phyloP scores from a whole-genome alignment of 2,113 vertebrate genomes.

The Numenius arquata region DNA sequence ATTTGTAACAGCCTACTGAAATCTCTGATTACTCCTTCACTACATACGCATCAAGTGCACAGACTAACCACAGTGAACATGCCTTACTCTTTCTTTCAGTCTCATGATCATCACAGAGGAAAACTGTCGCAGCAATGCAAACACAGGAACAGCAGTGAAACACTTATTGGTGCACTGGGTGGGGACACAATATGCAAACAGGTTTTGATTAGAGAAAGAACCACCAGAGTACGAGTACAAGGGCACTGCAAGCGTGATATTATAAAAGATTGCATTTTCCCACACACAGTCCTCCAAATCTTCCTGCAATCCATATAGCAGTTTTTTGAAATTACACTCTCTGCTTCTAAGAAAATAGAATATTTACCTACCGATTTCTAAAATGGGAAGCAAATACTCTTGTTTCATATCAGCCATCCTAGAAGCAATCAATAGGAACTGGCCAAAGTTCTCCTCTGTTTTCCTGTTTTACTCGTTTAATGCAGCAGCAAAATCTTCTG shows the following conservation, averaged over 20 bases:
- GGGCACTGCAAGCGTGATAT: not conserved
- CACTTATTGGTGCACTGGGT: not conserved
- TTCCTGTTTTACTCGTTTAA: conserved; percentile 30
- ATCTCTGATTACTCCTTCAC: not conserved
- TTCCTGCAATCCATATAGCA: not conserved
- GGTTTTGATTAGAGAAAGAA: not conserved
- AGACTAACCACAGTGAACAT: not conserved
- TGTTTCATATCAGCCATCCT: conserved; percentile 41
- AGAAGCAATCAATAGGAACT: conserved; percentile 41
- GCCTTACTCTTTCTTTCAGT: not conserved
- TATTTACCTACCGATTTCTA: conserved; percentile 30
- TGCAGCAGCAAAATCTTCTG: conserved; percentile 32
- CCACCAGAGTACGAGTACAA: not conserved
- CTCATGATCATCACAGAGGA: not conserved
- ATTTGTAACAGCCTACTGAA: not conserved
- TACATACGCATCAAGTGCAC: not conserved
- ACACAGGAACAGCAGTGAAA: not conserved
- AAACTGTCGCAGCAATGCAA: not conserved
- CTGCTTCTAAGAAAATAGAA: not conserved
- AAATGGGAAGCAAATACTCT: conserved; percentile 44
- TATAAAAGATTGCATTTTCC: not conserved
- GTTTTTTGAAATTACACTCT: not conserved
- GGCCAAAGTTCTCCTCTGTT: conserved; percentile 22
- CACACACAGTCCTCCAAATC: not conserved
- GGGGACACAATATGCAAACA: not conserved